phyloP scores from a whole-genome alignment of 2,797 vertebrate genomes.

The Psittacula derbiana region DNA sequence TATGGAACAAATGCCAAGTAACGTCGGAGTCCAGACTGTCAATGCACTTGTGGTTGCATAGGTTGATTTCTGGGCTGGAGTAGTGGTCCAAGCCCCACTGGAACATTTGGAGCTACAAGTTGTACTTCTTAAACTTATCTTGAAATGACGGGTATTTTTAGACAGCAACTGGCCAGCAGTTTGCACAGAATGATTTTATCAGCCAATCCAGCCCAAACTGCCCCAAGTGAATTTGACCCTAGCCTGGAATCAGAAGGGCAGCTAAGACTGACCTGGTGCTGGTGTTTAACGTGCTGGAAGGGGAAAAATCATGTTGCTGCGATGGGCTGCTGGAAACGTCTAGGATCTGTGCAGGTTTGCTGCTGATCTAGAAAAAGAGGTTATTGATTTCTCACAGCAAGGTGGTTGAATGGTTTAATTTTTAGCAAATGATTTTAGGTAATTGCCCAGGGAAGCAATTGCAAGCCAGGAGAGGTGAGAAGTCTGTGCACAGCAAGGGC shows the following conservation, averaged over 20 bases:
- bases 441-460: neutral
- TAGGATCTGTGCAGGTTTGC: neutral
- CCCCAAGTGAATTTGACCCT: too few relatives aligned
- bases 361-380: neutral
- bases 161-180: neutral
- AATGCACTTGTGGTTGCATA: rapidly evolving
- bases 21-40: rapidly evolving
- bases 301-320: neutral
- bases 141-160: neutral
- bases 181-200: neutral
- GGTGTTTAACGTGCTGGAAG: neutral
- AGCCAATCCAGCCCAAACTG: neutral
- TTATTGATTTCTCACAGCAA: neutral
- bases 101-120: too few relatives aligned
- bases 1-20: neutral
- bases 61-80: neutral
- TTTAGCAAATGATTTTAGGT: neutral
- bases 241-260: rapidly evolving
- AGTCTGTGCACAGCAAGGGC: rapidly evolving
- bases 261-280: neutral
- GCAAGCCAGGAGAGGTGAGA: neutral
- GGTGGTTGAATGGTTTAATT: neutral
- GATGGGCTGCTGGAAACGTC: neutral
- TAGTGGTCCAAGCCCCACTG: rapidly evolving
- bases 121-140: neutral